Evolutionary conservation across 2,797 vertebrate species (phyloP), one percentile per base, ranked within the genome.

Genomic region (Parotocinclus haroldoi): DNA sequence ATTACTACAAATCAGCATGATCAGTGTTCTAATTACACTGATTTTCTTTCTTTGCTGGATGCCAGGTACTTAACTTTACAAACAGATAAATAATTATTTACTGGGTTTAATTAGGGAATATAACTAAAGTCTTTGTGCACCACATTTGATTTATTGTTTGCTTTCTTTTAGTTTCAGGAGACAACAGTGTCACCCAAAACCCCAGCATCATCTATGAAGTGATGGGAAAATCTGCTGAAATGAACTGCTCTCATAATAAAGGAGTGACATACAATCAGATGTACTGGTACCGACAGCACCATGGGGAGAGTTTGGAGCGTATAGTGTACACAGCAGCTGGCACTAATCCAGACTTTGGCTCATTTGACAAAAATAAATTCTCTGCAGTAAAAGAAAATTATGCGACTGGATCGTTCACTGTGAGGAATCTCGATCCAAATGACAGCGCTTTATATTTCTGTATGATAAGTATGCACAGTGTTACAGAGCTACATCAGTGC

Each of bases 251-350:
- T 18, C 64, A 66, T 40, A 59, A 52, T 50, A 68, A 50, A 50
- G 68, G 16, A 16, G 0, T 0, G 1, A 0, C 0, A 36, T 73
- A 78, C 39, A 13, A 7, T 58, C 60, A 71, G 10, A 76, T 78
- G 64, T 68, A 71, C 71, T 78, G 74, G 73, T 78, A 55, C 49
- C 58, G 37, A 68, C 73, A 71, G 66, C 69, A 49, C 0, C 76
- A 73, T 27, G 77, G 63, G 4, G 37, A 78, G 14, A 1, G 7
- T 4, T 80, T 83, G 64, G 67, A 71, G 42, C 68, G 53, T 10
- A 74, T 79, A 0, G 78, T 80, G 46, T 38, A 27, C 5, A 83
- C 65, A 0, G 12, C 55, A 10, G n/a, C 0, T 27, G 4, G 44
- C 0, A 1, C 9, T 1, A 7, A 27, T 27, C 10, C 39, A 0